Percentiles rank a stretch among this genome's conserved stretches.
These are phyloP conservation scores for Ostrea denselamellosa DNA, from an alignment of 1,140 invertebrate species.

Conservation along the genomic window DNA sequence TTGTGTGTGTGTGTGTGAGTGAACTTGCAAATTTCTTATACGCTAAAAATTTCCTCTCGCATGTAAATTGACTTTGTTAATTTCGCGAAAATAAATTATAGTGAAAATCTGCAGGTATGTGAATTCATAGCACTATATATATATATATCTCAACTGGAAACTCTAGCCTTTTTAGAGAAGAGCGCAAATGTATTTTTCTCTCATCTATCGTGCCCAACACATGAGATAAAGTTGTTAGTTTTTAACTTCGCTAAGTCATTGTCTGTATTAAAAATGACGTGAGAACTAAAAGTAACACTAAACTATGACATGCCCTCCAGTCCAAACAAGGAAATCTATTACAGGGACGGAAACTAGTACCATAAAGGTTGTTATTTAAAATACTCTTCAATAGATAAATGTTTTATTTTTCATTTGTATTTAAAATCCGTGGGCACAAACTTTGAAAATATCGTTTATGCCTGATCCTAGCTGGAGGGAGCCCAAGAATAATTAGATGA, in stretches of 20 bases:
- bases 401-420: constrained; percentile 40
- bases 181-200: too few relatives aligned
- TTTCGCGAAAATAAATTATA: too few relatives aligned
- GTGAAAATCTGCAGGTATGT: too few relatives aligned
- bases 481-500: constrained; percentile 50
- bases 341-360: constrained; percentile 11
- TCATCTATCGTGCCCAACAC: not conserved
- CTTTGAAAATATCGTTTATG: constrained; percentile 40
- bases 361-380: constrained; percentile 28
- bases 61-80: too few relatives aligned
- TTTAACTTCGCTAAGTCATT: not conserved
- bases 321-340: constrained; percentile 19
- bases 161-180: not conserved
- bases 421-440: constrained; percentile 39
- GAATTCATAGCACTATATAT: too few relatives aligned
- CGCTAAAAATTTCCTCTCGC: too few relatives aligned
- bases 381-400: constrained; percentile 33
- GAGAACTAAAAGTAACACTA: not conserved
- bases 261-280: not conserved
- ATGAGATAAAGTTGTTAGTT: not conserved
- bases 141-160: too few relatives aligned
- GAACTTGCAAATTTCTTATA: too few relatives aligned
- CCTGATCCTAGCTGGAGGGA: constrained; percentile 25
- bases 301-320: not conserved
- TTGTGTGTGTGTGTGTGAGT: too few relatives aligned